Conservation (phyloP, 2,888 invertebrate genomes). For the Yponomeuta cagnagella region DNA sequence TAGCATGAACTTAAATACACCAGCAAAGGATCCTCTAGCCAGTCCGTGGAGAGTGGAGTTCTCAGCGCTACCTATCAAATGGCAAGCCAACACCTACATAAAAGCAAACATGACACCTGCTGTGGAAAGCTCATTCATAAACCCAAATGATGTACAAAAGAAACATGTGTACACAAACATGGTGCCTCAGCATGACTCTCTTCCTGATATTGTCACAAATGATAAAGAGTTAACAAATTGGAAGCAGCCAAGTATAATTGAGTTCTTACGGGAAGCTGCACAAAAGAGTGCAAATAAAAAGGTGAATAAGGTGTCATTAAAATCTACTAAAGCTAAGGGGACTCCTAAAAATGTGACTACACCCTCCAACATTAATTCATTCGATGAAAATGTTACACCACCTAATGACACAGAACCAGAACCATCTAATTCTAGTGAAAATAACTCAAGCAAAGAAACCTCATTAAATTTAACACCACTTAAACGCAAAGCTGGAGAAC, state of each 20-base stretch:
- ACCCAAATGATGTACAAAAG: slow-evolving; percentile 43
- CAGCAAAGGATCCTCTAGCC: slow-evolving; percentile 47
- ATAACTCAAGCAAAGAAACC: slow-evolving; percentile 21
- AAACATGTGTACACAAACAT: slow-evolving; percentile 67
- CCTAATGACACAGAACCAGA: not conserved
- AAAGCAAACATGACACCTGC: slow-evolving; percentile 72
- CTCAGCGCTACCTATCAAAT: slow-evolving; percentile 57
- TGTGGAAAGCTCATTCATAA: slow-evolving; percentile 60
- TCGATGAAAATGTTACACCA: slow-evolving; percentile 18
- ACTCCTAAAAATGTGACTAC: slow-evolving; percentile 24
- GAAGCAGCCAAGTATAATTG: slow-evolving; percentile 58
- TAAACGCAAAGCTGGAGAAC: slow-evolving; percentile 23
- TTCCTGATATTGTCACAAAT: slow-evolving; percentile 33
- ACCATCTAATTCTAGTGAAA: slow-evolving; percentile 8
- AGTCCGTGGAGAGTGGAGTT: slow-evolving; percentile 70
- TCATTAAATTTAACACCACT: slow-evolving; percentile 23
- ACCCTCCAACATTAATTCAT: slow-evolving; percentile 21
- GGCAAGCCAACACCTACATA: slow-evolving; percentile 61
- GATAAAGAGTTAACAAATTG: slow-evolving; percentile 37
- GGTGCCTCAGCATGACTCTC: slow-evolving; percentile 36
- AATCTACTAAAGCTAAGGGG: slow-evolving; percentile 40
- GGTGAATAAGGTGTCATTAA: slow-evolving; percentile 38
- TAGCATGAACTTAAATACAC: slow-evolving; percentile 61
- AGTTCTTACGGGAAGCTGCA: slow-evolving; percentile 59
- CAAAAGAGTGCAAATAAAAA: slow-evolving; percentile 51